A percentile compares a stretch with the other conserved stretches of the same genome.
phyloP scores from a whole-genome alignment of 2,888 invertebrate genomes.

The Lasioglossum vierecki region DNA sequence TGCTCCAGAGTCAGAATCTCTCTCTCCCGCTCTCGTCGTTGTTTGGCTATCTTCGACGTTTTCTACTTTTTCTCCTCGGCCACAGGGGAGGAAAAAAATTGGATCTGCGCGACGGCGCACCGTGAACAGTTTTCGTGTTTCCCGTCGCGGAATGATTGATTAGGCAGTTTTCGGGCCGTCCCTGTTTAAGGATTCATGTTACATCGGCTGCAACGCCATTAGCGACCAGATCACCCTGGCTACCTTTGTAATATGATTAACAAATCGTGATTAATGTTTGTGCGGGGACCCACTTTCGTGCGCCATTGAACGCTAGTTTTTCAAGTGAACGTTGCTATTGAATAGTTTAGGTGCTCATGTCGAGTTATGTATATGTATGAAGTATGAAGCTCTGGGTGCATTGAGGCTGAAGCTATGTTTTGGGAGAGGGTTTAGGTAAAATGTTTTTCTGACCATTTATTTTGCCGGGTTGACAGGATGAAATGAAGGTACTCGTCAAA shows the following conservation, averaged over 20 bases:
- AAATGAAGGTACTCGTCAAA: no score
- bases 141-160: conserved; percentile 11
- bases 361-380: not conserved
- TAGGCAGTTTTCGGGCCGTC: conserved; percentile 2
- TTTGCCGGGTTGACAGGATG: not conserved
- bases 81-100: not conserved
- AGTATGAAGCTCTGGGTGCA: not conserved
- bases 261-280: not conserved
- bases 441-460: not conserved
- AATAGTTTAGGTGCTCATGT: not conserved
- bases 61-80: conserved; percentile 4
- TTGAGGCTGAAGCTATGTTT: not conserved
- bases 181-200: conserved; percentile 14
- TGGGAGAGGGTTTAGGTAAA: no score
- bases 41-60: not conserved
- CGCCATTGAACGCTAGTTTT: not conserved
- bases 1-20: conserved; percentile 48
- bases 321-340: not conserved
- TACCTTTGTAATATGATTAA: conserved; percentile 6
- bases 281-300: not conserved
- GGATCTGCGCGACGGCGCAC: not conserved
- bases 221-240: not conserved
- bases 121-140: not conserved
- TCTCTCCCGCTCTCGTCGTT: not conserved
- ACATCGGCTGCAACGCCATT: conserved; percentile 6